Evolutionary conservation across 2,888 invertebrate genomes (phyloP), one percentile per base, ranked within the genome.

Genomic region (Drosophila seclusa): DNA sequence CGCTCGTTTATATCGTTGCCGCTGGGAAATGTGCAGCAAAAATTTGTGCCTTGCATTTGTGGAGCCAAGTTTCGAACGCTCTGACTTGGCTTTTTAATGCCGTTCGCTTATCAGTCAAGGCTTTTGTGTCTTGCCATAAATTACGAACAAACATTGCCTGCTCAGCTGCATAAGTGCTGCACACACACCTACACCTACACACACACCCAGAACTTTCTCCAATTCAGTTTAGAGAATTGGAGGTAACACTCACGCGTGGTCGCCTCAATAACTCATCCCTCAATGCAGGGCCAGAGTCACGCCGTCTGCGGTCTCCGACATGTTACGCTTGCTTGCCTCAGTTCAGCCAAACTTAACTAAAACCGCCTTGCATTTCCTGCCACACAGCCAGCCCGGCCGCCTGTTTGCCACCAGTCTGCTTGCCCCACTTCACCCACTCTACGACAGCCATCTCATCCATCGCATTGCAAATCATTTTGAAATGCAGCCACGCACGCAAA

Each of bases 401-500:
- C 58, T 31, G 38, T 29, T 29, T 27, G 21, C 32, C 24, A 32
- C 32, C 32, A 52, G 49, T 42, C 58, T 34, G 38, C 32, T 29
- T 27, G 21, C 29, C 24, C 27, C 38, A 42, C 34, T 31, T 29
- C 45, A 24, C 49, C 68, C 67, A 29, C 49, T 66, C 63, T 69
- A 53, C 60, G 55, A 68, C 68, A 60, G 7, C n/a, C 18, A 32
- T 48, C 57, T 54, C 72, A 73, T 69, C 75, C 77, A 66, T 63
- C 64, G 70, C 73, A 67, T 78, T 73, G 86, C 81, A 90, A 87
- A 86, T 86, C 79, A 90, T 88, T 87, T 74, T 73, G 74, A 90
- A 87, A 90, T 87, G 86, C 86, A 86, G 80, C 85, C 70, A 90
- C 87, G 87, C 89, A 89, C 89, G 85, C 85, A 68, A 84, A 87